phyloP scores from a whole-genome alignment of 2,888 invertebrate genomes.

The Hermodice carunculata region DNA sequence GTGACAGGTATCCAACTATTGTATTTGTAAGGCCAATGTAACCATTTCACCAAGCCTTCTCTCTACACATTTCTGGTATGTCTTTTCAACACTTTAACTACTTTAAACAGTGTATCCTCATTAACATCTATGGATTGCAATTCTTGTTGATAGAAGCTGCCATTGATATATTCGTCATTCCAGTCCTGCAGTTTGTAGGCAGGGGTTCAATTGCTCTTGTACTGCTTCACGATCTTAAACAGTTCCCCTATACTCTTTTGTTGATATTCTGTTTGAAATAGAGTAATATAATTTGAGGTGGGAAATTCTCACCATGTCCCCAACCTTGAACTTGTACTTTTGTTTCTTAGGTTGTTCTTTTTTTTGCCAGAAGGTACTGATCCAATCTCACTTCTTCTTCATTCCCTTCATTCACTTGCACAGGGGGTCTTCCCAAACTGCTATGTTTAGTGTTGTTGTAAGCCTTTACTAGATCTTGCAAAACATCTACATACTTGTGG shows the following conservation, averaged over 20 bases:
- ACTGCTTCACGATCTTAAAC: background rate
- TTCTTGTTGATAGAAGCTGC: constrained; percentile 9
- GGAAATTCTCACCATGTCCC: constrained; percentile 4
- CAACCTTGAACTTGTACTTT: background rate
- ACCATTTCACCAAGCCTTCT: background rate
- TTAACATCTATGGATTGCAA: background rate
- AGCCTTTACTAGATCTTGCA: constrained; percentile 6
- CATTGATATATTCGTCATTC: constrained; percentile 7
- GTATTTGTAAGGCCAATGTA: constrained; percentile 1
- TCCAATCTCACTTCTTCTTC: constrained; percentile 4
- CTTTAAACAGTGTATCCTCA: background rate
- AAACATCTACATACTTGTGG: background rate
- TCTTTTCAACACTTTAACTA: background rate
- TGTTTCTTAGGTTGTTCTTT: background rate
- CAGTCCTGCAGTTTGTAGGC: background rate
- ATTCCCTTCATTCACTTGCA: background rate
- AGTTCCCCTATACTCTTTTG: constrained; percentile 5
- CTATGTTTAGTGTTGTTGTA: constrained; percentile 7
- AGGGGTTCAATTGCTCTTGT: background rate
- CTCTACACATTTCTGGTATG: background rate
- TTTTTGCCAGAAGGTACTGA: background rate
- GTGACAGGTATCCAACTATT: constrained; percentile 10
- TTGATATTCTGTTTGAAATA: constrained; percentile 2
- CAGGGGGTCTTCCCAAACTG: background rate
- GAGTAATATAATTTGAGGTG: background rate